Evolutionary conservation across 2,888 invertebrate genomes (phyloP).

Genomic region (Heliconius ismenius): DNA sequence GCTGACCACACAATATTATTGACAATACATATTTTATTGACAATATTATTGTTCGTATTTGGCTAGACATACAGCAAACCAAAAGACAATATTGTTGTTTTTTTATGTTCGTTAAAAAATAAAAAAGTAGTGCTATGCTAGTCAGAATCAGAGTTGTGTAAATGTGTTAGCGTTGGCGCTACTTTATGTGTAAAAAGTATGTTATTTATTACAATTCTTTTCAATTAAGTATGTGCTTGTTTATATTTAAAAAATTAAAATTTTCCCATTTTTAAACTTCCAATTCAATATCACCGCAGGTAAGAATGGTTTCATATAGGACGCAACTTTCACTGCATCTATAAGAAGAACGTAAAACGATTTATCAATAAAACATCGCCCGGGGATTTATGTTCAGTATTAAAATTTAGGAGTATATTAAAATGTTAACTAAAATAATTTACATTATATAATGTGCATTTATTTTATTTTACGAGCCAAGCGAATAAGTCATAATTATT

Average conservation of each 20-base stretch:
- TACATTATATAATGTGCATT: background rate
- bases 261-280: slow-evolving; percentile 6
- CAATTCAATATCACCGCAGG: slow-evolving; percentile 13
- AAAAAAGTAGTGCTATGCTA: slow-evolving; percentile 26
- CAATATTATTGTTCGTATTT: background rate
- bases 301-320: slow-evolving; percentile 30
- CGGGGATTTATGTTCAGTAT: slow-evolving; percentile 16
- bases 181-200: slow-evolving; percentile 32
- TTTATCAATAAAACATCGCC: slow-evolving; percentile 31
- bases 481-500: slow-evolving; percentile 1
- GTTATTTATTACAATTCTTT: slow-evolving; percentile 11
- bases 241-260: slow-evolving; percentile 15
- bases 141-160: slow-evolving; percentile 27
- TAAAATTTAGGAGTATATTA: background rate
- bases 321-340: slow-evolving; percentile 42
- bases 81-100: slow-evolving; percentile 24
- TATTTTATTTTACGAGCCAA: background rate
- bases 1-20: background rate
- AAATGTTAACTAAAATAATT: background rate
- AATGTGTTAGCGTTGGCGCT: slow-evolving; percentile 27
- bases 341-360: slow-evolving; percentile 32
- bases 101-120: slow-evolving; percentile 11
- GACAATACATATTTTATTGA: background rate
- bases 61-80: background rate
- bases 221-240: slow-evolving; percentile 33